These are phyloP conservation scores for Emys orbicularis DNA, from an alignment of 2,797 vertebrate species.

Conservation along the genomic window DNA sequence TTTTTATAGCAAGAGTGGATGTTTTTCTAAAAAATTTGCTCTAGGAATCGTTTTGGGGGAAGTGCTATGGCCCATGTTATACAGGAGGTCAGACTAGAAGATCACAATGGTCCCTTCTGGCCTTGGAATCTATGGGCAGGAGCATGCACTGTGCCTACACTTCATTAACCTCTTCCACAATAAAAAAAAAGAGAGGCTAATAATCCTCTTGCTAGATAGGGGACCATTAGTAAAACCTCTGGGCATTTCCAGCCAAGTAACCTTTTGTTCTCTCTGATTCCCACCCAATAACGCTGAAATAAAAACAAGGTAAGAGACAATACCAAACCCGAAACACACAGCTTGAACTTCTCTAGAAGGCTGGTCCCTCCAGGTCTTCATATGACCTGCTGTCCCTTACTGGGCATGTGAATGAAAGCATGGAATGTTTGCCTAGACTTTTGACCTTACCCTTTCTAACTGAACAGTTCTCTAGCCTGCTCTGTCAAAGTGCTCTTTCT, in stretches of 20 bases:
- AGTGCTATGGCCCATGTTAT: background rate
- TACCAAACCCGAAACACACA: background rate
- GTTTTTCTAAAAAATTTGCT: background rate
- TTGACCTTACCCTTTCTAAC: background rate
- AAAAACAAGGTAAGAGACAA: background rate
- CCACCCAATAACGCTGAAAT: background rate
- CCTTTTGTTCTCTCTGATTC: background rate
- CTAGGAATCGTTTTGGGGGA: background rate
- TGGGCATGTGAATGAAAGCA: background rate
- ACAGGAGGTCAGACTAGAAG: background rate
- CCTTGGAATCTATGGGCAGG: background rate
- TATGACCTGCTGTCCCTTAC: background rate
- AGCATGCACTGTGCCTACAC: fast-evolving
- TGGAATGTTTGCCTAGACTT: background rate
- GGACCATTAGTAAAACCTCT: background rate
- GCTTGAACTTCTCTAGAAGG: background rate
- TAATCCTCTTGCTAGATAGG: background rate
- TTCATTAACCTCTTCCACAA: background rate
- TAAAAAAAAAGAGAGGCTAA: background rate
- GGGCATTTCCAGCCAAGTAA: background rate
- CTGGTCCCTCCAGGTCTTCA: fast-evolving
- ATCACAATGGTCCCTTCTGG: background rate
- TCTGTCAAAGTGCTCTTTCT: background rate
- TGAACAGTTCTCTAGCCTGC: background rate
- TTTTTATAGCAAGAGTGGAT: background rate